Evolutionary conservation across 1,140 invertebrate genomes (phyloP), one percentile per base, ranked within the genome.

Genomic region (Trachelipus rathkii): DNA sequence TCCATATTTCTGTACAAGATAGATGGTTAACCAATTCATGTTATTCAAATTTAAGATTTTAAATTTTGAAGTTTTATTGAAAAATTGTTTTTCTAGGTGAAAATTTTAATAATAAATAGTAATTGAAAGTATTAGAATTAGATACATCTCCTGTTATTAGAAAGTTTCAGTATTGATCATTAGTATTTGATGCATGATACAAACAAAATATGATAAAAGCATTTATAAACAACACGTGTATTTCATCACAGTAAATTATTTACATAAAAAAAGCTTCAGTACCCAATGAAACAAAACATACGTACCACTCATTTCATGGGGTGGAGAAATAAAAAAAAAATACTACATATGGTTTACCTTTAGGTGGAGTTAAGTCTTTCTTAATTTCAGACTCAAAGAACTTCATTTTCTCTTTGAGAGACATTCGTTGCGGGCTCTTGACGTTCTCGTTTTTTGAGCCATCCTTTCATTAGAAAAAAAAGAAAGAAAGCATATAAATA

Each of bases 281-380:
- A 23, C 43, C 10, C 13, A 1, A 46, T 43, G 0, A 33, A 44
- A 33, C n/a, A n/a, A n/a, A n/a, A 10, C 5, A 21, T 19, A 33
- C 5, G 11, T 19, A 1, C 21, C 10, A 10, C 19, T 44, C 23
- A 79, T 60, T 50, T 13, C 46, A 60, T 69, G 67, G 15, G 19
- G 13, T 74, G 15, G 19, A 44, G 53, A 77, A 53, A 68, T 74
- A 11, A 53, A 15, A 44, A n/a, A 44, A 0, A 73, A 75, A 46
- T 45, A n/a, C n/a, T n/a, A 44, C 10, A 23, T 21, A 11, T 67
- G 44, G 67, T 74, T 74, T 73, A 73, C 82, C 81, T 83, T 79
- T 78, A 24, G 74, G 74, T 5, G 73, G 74, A 15, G 68, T 50
- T 10, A 23, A 44, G 86, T 93, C 92, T 92, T 89, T 92, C 89